phyloP scores from a whole-genome alignment of 2,113 vertebrate genomes.

The Lipophrys pholis region DNA sequence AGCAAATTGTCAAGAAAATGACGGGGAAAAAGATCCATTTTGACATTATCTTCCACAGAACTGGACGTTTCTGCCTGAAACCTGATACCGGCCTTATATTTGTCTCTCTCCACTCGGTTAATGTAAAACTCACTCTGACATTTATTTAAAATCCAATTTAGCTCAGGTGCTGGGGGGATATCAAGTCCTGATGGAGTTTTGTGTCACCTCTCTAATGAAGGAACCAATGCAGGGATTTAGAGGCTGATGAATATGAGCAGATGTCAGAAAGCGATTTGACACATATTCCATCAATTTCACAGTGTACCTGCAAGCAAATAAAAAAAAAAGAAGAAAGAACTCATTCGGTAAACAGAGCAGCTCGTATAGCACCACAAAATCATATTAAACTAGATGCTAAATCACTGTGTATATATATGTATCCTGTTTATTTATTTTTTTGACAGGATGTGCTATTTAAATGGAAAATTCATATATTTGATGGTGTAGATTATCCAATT shows the following conservation, averaged over 20 bases:
- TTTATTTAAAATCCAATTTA: slow-evolving; percentile 87
- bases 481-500: slow-evolving; percentile 23
- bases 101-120: slow-evolving; percentile 52
- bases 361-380: slow-evolving; percentile 49
- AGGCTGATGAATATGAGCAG: slow-evolving; percentile 83
- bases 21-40: not conserved
- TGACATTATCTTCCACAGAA: slow-evolving; percentile 56
- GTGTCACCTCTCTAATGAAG: slow-evolving; percentile 83
- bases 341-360: slow-evolving; percentile 69
- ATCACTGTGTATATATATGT: slow-evolving; percentile 18
- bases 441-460: slow-evolving; percentile 40
- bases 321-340: slow-evolving; percentile 72
- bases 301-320: slow-evolving; percentile 76
- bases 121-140: slow-evolving; percentile 82
- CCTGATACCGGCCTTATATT: slow-evolving; percentile 57
- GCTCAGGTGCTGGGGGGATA: slow-evolving; percentile 79
- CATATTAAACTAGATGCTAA: slow-evolving; percentile 57
- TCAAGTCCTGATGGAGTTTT: slow-evolving; percentile 78
- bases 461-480: slow-evolving; percentile 15
- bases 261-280: slow-evolving; percentile 82
- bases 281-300: slow-evolving; percentile 84
- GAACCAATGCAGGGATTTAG: slow-evolving; percentile 72
- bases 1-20: no score
- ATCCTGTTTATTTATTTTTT: not conserved
- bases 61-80: slow-evolving; percentile 39